Percentiles rank a stretch among this genome's conserved stretches.
Evolutionary conservation across 2,888 invertebrate genomes (phyloP).

Genomic region (Lathronympha strigana): DNA sequence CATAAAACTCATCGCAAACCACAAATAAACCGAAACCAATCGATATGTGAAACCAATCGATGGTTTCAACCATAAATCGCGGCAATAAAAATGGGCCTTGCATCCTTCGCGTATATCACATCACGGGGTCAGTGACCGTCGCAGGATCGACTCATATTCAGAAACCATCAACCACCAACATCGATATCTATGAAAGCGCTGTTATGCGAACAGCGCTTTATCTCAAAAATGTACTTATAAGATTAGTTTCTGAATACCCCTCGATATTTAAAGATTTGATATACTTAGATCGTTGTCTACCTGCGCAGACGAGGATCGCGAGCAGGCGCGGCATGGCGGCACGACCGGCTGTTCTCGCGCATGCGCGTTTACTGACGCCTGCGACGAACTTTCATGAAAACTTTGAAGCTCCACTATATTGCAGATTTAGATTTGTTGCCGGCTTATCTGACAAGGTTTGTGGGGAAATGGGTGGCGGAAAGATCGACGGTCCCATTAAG

Average conservation of each 20-base stretch:
- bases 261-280: not conserved
- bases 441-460: not conserved
- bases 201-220: not conserved
- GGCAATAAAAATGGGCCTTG: conserved; percentile 47
- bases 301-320: conserved; percentile 54
- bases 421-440: not conserved
- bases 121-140: conserved; percentile 73
- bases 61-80: conserved; percentile 43
- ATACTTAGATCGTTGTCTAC: conserved; percentile 43
- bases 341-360: conserved; percentile 35
- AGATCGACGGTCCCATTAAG: too few relatives aligned
- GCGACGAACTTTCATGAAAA: conserved; percentile 25
- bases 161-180: not conserved
- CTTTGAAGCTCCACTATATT: conserved; percentile 21
- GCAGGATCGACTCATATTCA: conserved; percentile 42
- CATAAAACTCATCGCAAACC: conserved; percentile 22
- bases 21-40: conserved; percentile 43
- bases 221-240: not conserved
- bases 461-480: too few relatives aligned
- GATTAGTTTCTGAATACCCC: not conserved
- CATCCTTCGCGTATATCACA: conserved; percentile 68
- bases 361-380: conserved; percentile 27
- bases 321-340: conserved; percentile 47
- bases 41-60: conserved; percentile 46
- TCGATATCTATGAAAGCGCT: not conserved